These are phyloP conservation scores for Cacoxenus indagator DNA, from an alignment of 2,888 invertebrate genomes.

Conservation along the genomic window DNA sequence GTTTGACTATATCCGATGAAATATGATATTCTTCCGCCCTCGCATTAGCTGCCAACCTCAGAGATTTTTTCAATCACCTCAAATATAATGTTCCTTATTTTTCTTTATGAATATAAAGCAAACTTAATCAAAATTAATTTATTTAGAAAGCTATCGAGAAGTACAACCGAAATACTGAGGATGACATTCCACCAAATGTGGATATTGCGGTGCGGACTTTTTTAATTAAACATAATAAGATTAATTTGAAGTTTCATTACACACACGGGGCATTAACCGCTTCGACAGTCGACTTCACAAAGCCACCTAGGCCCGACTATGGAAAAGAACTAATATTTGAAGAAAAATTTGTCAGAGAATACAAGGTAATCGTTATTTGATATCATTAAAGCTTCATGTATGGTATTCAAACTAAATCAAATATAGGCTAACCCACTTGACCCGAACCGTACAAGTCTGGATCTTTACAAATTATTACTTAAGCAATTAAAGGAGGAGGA, in stretches of 20 bases:
- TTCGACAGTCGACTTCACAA: slow-evolving; percentile 75
- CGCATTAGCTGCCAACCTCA: no score
- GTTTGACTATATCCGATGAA: no score
- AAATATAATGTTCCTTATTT: no score
- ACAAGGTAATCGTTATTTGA: slow-evolving; percentile 72
- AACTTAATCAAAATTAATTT: background rate
- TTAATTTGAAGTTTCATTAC: slow-evolving; percentile 69
- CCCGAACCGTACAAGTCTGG: slow-evolving; percentile 74
- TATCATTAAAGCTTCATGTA: background rate
- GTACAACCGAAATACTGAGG: slow-evolving; percentile 73
- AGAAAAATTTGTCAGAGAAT: slow-evolving; percentile 77
- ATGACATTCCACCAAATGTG: slow-evolving; percentile 72
- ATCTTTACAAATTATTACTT: slow-evolving; percentile 77
- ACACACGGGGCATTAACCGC: slow-evolving; percentile 66
- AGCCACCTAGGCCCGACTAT: slow-evolving; percentile 80
- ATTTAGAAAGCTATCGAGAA: slow-evolving; percentile 75
- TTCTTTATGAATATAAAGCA: background rate
- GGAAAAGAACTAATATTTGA: slow-evolving; percentile 78
- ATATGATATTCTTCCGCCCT: no score
- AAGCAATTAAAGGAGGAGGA: slow-evolving; percentile 77
- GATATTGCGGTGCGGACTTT: slow-evolving; percentile 80
- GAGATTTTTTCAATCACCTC: no score
- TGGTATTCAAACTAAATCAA: background rate
- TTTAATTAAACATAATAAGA: slow-evolving; percentile 73
- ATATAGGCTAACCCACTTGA: slow-evolving; percentile 77